These are phyloP conservation scores for Xerus inauris DNA, from an alignment of 2,113 vertebrate species.

Conservation along the genomic window DNA sequence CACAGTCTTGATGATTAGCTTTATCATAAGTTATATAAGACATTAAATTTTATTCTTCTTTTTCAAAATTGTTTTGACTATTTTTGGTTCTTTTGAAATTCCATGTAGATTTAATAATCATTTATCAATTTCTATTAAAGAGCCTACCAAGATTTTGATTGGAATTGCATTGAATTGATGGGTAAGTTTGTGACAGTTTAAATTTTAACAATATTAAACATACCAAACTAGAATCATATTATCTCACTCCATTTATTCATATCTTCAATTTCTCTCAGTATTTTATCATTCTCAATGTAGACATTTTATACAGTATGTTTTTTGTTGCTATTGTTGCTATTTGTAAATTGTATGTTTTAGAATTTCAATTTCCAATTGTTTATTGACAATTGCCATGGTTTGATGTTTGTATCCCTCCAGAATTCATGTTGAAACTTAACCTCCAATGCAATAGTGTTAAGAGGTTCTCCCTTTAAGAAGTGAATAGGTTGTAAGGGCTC, in stretches of 20 bases:
- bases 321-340: conserved; percentile 42
- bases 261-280: conserved; percentile 20
- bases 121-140: conserved; percentile 31
- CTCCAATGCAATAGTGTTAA: background rate
- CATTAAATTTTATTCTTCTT: conserved; percentile 6
- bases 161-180: background rate
- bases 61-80: conserved; percentile 39
- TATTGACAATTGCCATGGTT: background rate
- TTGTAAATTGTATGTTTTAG: background rate
- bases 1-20: background rate
- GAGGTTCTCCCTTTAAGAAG: background rate
- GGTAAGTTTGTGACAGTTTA: background rate
- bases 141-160: conserved; percentile 24
- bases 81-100: conserved; percentile 24
- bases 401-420: background rate
- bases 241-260: background rate
- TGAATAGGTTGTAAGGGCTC: background rate
- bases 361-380: background rate
- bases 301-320: conserved; percentile 18
- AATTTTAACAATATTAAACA: conserved; percentile 5
- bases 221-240: conserved; percentile 4
- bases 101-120: background rate
- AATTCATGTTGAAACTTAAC: background rate
- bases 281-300: conserved; percentile 36
- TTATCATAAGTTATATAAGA: conserved; percentile 27